A percentile compares a stretch with the other conserved stretches of the same genome.
Conservation (phyloP, 2,888 invertebrate species). For the Ophioninae sp. region DNA sequence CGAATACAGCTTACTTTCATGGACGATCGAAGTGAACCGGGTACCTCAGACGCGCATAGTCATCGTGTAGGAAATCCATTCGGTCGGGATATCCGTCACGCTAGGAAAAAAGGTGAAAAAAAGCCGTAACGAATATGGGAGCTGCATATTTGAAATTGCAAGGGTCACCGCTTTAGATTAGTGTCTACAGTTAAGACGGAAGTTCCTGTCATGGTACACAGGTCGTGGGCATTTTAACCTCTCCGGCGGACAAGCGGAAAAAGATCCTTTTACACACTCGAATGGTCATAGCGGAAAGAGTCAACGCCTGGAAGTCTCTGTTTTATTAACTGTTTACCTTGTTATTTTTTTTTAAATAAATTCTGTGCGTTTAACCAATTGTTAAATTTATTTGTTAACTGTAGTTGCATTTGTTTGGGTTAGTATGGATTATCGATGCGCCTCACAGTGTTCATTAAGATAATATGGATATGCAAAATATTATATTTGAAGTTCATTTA, state of each 20-base stretch:
- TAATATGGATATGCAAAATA: no score
- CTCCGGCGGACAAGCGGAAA: background rate
- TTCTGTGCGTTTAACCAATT: no score
- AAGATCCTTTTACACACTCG: conserved; percentile 8
- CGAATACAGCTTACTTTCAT: background rate
- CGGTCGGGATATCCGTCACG: conserved; percentile 51
- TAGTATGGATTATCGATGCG: no score
- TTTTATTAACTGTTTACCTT: background rate
- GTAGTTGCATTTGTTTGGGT: no score
- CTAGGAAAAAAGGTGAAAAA: conserved; percentile 35
- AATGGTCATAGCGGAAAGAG: background rate
- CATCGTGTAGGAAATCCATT: conserved; percentile 48
- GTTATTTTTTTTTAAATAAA: no score
- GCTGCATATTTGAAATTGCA: conserved; percentile 67
- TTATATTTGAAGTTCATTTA: no score
- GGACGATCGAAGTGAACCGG: conserved; percentile 6
- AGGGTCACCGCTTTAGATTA: conserved; percentile 48
- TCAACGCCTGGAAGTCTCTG: conserved; percentile 1
- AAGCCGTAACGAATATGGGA: conserved; percentile 55
- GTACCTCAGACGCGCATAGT: conserved; percentile 38
- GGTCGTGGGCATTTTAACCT: background rate
- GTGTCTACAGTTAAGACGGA: conserved; percentile 24
- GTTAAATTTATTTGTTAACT: no score
- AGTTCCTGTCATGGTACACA: conserved; percentile 35
- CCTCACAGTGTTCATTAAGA: no score